phyloP scores from a whole-genome alignment of 2,888 invertebrate genomes.

The Ferrisia virgata region DNA sequence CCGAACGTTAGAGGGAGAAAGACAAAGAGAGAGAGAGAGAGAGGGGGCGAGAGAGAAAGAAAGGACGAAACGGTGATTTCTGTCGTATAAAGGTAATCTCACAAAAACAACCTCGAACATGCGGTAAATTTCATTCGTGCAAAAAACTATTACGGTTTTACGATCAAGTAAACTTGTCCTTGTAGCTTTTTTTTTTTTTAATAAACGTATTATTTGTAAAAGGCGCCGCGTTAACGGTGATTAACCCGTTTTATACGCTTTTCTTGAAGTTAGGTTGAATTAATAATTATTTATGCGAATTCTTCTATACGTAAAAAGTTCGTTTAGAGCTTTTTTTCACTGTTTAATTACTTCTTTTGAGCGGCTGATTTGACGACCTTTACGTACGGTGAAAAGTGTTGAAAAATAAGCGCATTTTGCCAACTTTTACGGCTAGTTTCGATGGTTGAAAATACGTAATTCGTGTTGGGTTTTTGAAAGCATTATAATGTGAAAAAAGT shows the following conservation, averaged over 20 bases:
- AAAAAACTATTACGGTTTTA: conserved; percentile 28
- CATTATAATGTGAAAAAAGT: no score
- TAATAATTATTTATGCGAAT: background rate
- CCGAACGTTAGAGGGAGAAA: background rate
- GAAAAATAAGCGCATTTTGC: no score
- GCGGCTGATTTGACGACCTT: background rate
- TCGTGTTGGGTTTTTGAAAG: no score
- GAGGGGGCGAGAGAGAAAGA: background rate
- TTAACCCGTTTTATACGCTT: background rate
- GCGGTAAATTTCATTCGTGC: conserved; percentile 5
- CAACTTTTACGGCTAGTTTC: no score
- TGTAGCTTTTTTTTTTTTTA: conserved; percentile 18
- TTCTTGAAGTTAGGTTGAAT: background rate
- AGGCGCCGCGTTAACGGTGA: background rate
- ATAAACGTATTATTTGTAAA: background rate
- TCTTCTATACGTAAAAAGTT: background rate
- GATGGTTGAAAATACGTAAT: no score
- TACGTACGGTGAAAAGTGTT: background rate
- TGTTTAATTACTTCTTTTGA: background rate
- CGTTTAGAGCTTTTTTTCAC: background rate
- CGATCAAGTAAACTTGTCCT: conserved; percentile 13
- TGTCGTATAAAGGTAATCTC: background rate
- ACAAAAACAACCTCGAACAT: background rate
- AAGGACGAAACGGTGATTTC: background rate
- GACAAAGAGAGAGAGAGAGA: background rate